Evolutionary conservation across 2,113 vertebrate genomes (phyloP).

Genomic region (Alexandromys fortis): DNA sequence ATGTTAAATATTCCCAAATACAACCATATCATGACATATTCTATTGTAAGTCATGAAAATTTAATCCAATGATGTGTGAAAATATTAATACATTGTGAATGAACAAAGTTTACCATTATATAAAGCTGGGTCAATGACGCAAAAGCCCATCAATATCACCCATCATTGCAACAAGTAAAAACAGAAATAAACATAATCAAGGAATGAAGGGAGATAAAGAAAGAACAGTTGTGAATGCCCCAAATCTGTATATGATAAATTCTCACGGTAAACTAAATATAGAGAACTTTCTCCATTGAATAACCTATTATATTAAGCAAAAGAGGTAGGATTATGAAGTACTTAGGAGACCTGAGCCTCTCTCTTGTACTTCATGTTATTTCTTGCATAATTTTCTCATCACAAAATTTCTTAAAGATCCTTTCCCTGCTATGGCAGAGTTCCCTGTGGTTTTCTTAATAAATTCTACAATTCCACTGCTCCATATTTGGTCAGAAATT

Average conservation of each 20-base stretch:
- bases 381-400: not conserved
- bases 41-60: not conserved
- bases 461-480: too few species aligned
- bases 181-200: not conserved
- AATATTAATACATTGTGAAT: not conserved
- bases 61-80: not conserved
- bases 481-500: not conserved
- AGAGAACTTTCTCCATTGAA: not conserved
- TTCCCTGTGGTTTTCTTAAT: not conserved
- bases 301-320: not conserved
- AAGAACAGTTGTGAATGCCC: too few species aligned
- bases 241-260: not conserved
- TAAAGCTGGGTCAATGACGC: not conserved
- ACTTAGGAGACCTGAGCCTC: not conserved
- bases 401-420: not conserved
- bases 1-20: not conserved
- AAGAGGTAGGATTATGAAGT: not conserved
- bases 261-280: not conserved
- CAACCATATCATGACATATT: not conserved
- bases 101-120: not conserved
- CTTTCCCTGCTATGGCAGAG: not conserved
- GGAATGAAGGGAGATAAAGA: not conserved
- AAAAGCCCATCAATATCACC: not conserved
- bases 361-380: too few species aligned
- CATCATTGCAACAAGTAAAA: too few species aligned